Evolutionary conservation across 2,797 vertebrate species (phyloP), one percentile per base, ranked within the genome.

Genomic region (Pangasius larnaudii): DNA sequence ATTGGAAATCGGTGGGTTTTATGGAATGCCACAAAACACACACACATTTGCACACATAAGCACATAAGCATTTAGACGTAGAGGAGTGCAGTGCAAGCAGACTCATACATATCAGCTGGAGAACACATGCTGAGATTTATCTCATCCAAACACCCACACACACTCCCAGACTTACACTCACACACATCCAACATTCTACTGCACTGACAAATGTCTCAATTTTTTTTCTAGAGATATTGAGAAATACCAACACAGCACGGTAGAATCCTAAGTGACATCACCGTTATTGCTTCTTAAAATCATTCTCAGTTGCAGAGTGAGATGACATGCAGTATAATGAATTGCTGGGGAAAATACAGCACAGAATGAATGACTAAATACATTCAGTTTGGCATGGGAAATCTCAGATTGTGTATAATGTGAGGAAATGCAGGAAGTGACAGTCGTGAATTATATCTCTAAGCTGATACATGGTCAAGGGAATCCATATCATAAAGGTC

Each of bases 1-100:
- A 89, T 77, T 59, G 56, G 59, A 65, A 87, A 85, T 81, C 83
- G 69, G 56, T 80, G 82, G 53, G 77, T 84, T 67, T 63, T 85
- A 39, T 65, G 39, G 61, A 80, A 80, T 14, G 63, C 36, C 36
- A 33, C 33, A 18, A 72, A 61, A 56, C 75, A 78, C 27, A 78
- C 51, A 33, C 49, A 56, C 49, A 78, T 46, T 46, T 46, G 46
- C 46, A 46, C 58, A 53, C 59, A 87, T n/a, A 36, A 59, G 30
- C 39, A 39, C 83, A 79, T 85, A 61, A 81, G 67, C 42, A 81
- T 82, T 42, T 39, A 39, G 51, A 71, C 42, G 19, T 19, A 3
- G 10, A 75, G 77, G 33, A 81, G 63, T 75, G 67, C 72, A 33
- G 72, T 85, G 33, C 75, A 88, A 56, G 59, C 69, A 81, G 80